Evolutionary conservation across 2,113 vertebrate genomes (phyloP).

Genomic region (Vidua chalybeata): DNA sequence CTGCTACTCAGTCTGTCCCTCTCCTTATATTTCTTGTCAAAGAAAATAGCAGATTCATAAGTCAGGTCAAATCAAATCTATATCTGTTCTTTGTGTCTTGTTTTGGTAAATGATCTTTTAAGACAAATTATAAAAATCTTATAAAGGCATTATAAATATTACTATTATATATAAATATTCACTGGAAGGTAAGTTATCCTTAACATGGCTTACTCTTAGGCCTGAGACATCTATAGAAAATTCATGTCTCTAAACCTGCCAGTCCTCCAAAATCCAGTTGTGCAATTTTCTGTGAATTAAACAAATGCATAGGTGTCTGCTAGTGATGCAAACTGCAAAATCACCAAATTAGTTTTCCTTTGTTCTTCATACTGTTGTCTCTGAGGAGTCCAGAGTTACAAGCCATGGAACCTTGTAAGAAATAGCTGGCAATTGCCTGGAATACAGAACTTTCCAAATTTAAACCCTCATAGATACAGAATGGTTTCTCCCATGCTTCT

Average conservation of each 20-base stretch:
- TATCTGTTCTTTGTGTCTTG: background rate
- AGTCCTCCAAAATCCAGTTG: background rate
- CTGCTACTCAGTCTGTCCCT: background rate
- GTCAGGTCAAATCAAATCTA: background rate
- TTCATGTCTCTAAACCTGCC: background rate
- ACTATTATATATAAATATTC: background rate
- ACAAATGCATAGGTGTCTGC: background rate
- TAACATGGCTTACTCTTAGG: background rate
- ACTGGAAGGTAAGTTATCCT: background rate
- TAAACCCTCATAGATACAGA: background rate
- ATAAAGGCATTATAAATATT: background rate
- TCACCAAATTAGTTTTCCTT: background rate
- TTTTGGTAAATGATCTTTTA: background rate
- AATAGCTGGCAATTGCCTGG: background rate
- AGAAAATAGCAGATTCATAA: conserved; percentile 2
- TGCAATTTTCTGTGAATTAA: background rate
- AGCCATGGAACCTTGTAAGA: background rate
- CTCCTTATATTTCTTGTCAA: background rate
- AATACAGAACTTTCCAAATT: background rate
- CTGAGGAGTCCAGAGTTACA: background rate
- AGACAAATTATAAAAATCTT: background rate
- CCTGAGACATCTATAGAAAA: background rate
- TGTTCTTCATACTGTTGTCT: background rate
- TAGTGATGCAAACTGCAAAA: background rate
- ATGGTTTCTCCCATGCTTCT: background rate